Conservation (phyloP, 2,888 invertebrate species). For the Campoletis raptor region DNA sequence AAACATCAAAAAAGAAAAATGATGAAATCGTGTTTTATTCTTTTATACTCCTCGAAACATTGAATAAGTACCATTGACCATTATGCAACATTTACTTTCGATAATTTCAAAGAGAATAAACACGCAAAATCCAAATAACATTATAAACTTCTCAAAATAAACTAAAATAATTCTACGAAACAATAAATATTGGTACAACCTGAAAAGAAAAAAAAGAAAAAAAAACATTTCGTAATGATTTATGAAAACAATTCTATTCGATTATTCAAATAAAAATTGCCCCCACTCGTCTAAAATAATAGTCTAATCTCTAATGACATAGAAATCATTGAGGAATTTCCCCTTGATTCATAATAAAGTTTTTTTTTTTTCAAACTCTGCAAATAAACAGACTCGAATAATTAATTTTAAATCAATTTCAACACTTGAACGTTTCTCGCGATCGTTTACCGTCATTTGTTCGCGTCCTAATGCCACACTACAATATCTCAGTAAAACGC, state of each 20-base stretch:
- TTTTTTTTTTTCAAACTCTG: background rate
- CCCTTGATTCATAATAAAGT: background rate
- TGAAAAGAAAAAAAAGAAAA: background rate
- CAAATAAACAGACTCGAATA: background rate
- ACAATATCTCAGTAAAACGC: constrained; percentile 25
- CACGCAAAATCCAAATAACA: background rate
- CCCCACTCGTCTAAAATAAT: background rate
- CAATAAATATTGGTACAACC: background rate
- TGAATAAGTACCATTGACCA: background rate
- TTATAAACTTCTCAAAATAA: background rate
- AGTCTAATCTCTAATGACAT: background rate
- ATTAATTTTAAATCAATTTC: constrained; percentile 23
- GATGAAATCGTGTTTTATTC: background rate
- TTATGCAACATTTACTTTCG: background rate
- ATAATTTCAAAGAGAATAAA: background rate
- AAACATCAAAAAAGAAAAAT: background rate
- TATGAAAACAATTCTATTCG: background rate
- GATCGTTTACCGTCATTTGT: constrained; percentile 14
- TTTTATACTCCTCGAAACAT: background rate
- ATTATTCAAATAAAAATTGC: background rate
- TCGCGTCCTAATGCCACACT: constrained; percentile 24
- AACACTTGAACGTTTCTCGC: constrained; percentile 16
- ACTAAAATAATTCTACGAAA: background rate
- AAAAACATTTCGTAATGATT: background rate
- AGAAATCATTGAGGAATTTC: background rate